Base-by-base conservation (phyloP, 2,888 invertebrate species). In the Amiota mariae region DNA sequence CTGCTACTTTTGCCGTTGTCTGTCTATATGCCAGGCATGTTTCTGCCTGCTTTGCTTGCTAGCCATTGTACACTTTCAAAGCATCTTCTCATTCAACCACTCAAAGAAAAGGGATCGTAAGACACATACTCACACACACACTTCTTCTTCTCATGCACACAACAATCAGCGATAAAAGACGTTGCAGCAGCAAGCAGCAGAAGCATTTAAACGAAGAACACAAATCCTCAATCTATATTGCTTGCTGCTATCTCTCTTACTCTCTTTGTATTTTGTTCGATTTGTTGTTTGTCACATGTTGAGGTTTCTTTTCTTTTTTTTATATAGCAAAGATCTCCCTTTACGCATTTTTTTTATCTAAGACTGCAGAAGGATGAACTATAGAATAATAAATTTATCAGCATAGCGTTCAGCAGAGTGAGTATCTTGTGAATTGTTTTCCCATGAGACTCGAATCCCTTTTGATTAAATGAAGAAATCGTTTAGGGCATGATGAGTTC, bases 141-240 rank as follows among this genome's bases (percentile, higher is more conserved):
- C 70, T 4, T 3, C 1, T 6, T 36, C 36, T 36, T 6, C 36
- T 36, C 36, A 36, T 36, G 36, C 36, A 36, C 36, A 36, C 36
- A 36, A 36, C 36, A 36, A 36, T 36, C 36, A 36, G 36, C 36
- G 36, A 36, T 49, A 59, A 76, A 75, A n/a, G 54, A 64, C 48
- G 56, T 59, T 63, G 72, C 75, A 75, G 54, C 73, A 76, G 77
- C 75, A 78, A 61, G n/a, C 74, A 51, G 67, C 73, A 66, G 71
- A 64, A 63, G 72, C 73, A 51, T 51, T n/a, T 51, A 51, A 12
- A 8, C 8, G 59, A 18, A 57, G 57, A 59, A 59, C 59, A 9
- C 20, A 59, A 20, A 59, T 59, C 20, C 59, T 59, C 59, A 59
- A 15, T 9, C 59, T 54, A n/a, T 54, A 18, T 18, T 36, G 36